A percentile compares a stretch with the other conserved stretches of the same genome.
phyloP scores from a whole-genome alignment of 2,113 vertebrate genomes.

The Lontra canadensis region DNA sequence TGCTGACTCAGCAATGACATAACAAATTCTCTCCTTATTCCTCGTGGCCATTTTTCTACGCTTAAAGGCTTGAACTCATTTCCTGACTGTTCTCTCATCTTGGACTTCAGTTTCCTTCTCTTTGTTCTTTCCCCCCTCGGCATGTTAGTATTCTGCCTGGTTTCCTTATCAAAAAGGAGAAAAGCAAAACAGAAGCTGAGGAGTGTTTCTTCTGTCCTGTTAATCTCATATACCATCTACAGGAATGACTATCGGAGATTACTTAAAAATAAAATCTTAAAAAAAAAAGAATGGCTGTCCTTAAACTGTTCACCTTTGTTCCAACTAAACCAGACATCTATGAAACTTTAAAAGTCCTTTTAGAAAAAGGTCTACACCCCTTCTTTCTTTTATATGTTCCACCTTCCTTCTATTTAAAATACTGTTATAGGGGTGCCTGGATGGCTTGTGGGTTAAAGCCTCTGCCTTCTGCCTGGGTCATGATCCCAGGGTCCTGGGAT shows the following conservation, averaged over 20 bases:
- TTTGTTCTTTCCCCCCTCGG: constrained; percentile 6
- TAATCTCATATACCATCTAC: background rate
- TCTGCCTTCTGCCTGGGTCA: no score
- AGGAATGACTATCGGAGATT: background rate
- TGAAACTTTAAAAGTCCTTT: background rate
- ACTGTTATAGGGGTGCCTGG: background rate
- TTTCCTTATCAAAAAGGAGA: background rate
- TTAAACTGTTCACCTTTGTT: background rate
- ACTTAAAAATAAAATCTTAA: background rate
- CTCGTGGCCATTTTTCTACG: background rate
- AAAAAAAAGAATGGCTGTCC: background rate
- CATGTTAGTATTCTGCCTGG: background rate
- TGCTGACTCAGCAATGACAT: background rate
- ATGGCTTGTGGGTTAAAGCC: no score
- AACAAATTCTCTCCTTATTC: background rate
- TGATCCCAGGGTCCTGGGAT: no score
- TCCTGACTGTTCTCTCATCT: background rate
- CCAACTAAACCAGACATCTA: background rate
- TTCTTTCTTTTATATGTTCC: background rate
- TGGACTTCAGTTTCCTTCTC: background rate
- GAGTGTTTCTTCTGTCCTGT: background rate
- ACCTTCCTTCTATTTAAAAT: background rate
- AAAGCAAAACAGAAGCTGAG: background rate
- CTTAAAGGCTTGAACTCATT: background rate
- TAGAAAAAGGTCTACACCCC: background rate